These are phyloP conservation scores for Pelecanus crispus DNA, from an alignment of 2,113 vertebrate genomes.

Conservation along the genomic window DNA sequence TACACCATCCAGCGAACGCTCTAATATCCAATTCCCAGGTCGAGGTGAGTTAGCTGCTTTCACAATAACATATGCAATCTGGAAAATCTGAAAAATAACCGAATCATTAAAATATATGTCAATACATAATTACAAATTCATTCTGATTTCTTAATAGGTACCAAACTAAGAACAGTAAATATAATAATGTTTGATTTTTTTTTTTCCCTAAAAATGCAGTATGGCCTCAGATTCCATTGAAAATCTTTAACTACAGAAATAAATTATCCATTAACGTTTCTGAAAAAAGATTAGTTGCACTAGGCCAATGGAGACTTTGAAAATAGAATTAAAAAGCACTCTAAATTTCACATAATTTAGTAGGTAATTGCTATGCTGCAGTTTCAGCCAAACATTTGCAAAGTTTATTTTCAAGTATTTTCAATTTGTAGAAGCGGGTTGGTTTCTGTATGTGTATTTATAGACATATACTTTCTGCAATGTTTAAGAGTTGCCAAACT, in stretches of 20 bases:
- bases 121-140: not conserved
- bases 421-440: not conserved
- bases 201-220: not conserved
- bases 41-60: conserved; percentile 96
- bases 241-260: not conserved
- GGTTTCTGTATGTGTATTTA: not conserved
- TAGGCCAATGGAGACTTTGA: not conserved
- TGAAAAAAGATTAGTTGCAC: not conserved
- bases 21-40: conserved; percentile 95
- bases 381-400: not conserved
- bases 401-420: not conserved
- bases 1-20: conserved; percentile 86
- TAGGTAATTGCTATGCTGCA: not conserved
- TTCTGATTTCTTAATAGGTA: not conserved
- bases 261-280: not conserved
- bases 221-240: not conserved
- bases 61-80: conserved; percentile 93
- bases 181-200: not conserved
- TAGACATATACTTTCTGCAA: not conserved
- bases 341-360: not conserved
- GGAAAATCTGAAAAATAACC: conserved; percentile 81
- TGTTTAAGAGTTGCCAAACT: not conserved
- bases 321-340: not conserved
- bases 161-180: not conserved
- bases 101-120: not conserved